Base-by-base conservation (phyloP, 2,113 vertebrate genomes). In the Clarias macrocephalus region DNA sequence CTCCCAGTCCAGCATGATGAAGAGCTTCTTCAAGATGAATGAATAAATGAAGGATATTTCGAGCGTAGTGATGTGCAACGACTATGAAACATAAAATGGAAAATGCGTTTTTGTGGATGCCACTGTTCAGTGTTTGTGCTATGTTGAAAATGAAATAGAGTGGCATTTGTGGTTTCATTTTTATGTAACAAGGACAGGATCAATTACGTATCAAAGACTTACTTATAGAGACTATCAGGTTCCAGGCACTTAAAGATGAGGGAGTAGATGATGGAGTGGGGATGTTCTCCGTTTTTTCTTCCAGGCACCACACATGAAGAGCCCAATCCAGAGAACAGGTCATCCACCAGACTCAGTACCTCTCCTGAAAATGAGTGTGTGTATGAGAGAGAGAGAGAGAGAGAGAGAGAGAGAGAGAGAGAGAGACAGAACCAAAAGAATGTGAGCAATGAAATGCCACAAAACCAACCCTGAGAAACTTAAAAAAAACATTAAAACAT, bases 201-300 rank as follows among this genome's bases (percentile, higher is more conserved):
- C 82, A 10, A 30, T 28, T 65, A 60, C 5, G 42, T 23, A 25
- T 80, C 15, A 30, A 19, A 7, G 2, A 57, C 86, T 99, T 96
- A 99, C 98, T 98, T 99, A 95, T 99, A 99, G 87, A 99, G 96
- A 93, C 97, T 98, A 89, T 99, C 98, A 0, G 98, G 96, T 90
- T 99, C 98, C 96, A 99, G 95, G 93, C 98, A 99, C 96, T 99
- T 99, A 96, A 99, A 99, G 93, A 99, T 97, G 91, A 99, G 96
- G 0, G 98, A 97, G 85, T 99, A 99, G 87, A 99, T 92, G 90
- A 94, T 94, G 88, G 95, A 94, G 87, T 98, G 97, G 68, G 96
- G 95, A 87, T 94, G 92, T 12, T 98, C 97, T 79, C 95, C 96
- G 0, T 93, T 96, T 90, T 96, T 97, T 87, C 94, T 96, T 52